A percentile compares a stretch with the other conserved stretches of the same genome.
These are phyloP conservation scores for Drosophila kohkoa DNA, from an alignment of 1,140 invertebrate species.

Conservation along the genomic window DNA sequence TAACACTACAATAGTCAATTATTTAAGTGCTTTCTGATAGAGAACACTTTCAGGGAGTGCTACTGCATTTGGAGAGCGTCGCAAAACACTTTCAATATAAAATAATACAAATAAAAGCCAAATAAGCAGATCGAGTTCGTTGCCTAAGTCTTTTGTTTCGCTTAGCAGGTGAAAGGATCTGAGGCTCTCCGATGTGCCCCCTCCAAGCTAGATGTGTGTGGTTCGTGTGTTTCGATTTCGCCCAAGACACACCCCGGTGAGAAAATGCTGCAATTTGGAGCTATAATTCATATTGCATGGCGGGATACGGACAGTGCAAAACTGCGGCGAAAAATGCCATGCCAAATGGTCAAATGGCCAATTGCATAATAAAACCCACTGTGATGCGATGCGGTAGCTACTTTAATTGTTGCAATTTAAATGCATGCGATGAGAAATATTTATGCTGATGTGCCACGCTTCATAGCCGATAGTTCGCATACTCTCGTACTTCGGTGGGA, in stretches of 20 bases:
- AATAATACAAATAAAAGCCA: slow-evolving; percentile 45
- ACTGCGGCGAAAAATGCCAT: slow-evolving; percentile 31
- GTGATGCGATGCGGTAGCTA: slow-evolving; percentile 65
- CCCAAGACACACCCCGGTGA: slow-evolving; percentile 61
- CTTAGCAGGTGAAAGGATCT: slow-evolving; percentile 70
- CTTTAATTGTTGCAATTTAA: slow-evolving; percentile 72
- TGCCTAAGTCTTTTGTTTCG: slow-evolving; percentile 80
- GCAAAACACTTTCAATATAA: slow-evolving; percentile 54
- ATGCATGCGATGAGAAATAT: slow-evolving; percentile 53
- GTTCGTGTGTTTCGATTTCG: slow-evolving; percentile 35
- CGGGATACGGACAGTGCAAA: slow-evolving; percentile 35
- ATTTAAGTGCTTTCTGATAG: slow-evolving; percentile 49
- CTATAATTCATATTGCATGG: slow-evolving; percentile 63
- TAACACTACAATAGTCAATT: slow-evolving; percentile 41
- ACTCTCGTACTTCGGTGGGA: neutral
- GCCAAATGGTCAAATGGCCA: slow-evolving; percentile 29
- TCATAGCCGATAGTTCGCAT: slow-evolving; percentile 26
- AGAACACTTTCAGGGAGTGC: slow-evolving; percentile 66
- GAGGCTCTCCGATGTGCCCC: neutral
- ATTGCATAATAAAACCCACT: slow-evolving; percentile 57
- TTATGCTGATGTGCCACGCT: slow-evolving; percentile 24
- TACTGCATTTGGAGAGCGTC: neutral
- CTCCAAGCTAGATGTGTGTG: neutral
- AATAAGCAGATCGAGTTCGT: slow-evolving; percentile 62
- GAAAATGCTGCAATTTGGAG: slow-evolving; percentile 56